These are phyloP conservation scores for Tenthredo notha DNA, from an alignment of 2,888 invertebrate species.

Conservation along the genomic window DNA sequence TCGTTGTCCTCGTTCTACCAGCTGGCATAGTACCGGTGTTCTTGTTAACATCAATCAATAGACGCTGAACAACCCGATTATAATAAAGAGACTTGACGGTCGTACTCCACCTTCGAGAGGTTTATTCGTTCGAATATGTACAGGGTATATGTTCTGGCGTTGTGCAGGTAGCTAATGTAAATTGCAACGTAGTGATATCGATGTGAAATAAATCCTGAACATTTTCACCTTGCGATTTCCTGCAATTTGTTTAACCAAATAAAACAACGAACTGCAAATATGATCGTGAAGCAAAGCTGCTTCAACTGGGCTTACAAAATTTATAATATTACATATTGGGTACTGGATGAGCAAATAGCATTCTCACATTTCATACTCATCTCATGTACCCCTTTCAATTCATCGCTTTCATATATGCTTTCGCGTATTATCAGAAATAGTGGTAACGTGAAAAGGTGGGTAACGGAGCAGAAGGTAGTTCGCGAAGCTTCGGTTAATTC, in stretches of 20 bases:
- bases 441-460: slow-evolving; percentile 9
- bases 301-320: background rate
- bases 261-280: slow-evolving; percentile 40
- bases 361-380: slow-evolving; percentile 6
- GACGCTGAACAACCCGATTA: slow-evolving; percentile 21
- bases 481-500: slow-evolving; percentile 26
- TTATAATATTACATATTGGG: background rate
- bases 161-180: background rate
- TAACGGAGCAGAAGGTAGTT: background rate
- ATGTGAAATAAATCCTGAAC: background rate
- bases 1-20: slow-evolving; percentile 28
- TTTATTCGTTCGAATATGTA: background rate
- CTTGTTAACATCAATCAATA: slow-evolving; percentile 47
- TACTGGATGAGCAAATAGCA: slow-evolving; percentile 14
- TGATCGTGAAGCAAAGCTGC: background rate
- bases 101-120: background rate
- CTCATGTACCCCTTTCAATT: background rate
- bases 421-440: slow-evolving; percentile 9
- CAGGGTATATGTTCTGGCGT: background rate
- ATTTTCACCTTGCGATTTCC: background rate
- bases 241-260: slow-evolving; percentile 1
- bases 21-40: background rate
- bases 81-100: slow-evolving; percentile 23
- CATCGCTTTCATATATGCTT: background rate
- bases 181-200: background rate